Conservation (phyloP, 2,888 invertebrate genomes). For the Xestia xanthographa region DNA sequence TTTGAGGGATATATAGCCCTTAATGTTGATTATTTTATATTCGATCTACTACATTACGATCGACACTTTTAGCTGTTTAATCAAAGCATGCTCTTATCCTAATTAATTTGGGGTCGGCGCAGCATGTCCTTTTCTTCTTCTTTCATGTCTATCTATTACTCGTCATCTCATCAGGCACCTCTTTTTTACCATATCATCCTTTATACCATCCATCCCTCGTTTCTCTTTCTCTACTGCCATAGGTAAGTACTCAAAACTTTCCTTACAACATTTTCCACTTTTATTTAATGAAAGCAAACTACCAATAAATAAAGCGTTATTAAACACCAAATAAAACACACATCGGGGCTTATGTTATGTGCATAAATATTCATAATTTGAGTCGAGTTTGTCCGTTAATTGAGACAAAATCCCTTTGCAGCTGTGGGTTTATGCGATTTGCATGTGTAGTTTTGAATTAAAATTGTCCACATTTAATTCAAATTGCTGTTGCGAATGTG, state of each 20-base stretch:
- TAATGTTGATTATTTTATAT: not conserved
- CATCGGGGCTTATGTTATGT: constrained; percentile 47
- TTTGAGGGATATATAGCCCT: too few relatives aligned
- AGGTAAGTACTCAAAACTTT: too few relatives aligned
- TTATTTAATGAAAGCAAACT: not conserved
- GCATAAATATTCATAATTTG: constrained; percentile 63
- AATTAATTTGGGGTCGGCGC: too few relatives aligned
- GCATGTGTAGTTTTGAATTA: constrained; percentile 69
- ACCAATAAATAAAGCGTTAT: constrained; percentile 22
- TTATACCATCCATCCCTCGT: too few relatives aligned
- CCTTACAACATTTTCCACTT: too few relatives aligned
- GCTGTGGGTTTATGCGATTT: constrained; percentile 51
- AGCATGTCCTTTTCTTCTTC: too few relatives aligned
- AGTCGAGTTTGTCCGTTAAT: constrained; percentile 72
- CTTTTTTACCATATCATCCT: too few relatives aligned
- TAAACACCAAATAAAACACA: constrained; percentile 46
- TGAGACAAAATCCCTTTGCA: constrained; percentile 74
- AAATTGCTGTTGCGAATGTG: constrained; percentile 42
- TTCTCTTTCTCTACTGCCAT: too few relatives aligned
- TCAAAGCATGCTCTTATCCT: too few relatives aligned
- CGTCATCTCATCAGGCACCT: too few relatives aligned
- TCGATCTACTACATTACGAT: not conserved
- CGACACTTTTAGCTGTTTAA: not conserved
- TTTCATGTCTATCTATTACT: too few relatives aligned
- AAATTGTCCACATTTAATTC: constrained; percentile 61